These are phyloP conservation scores for Heterohyrax brucei DNA, from an alignment of 2,797 vertebrate genomes.

Conservation along the genomic window DNA sequence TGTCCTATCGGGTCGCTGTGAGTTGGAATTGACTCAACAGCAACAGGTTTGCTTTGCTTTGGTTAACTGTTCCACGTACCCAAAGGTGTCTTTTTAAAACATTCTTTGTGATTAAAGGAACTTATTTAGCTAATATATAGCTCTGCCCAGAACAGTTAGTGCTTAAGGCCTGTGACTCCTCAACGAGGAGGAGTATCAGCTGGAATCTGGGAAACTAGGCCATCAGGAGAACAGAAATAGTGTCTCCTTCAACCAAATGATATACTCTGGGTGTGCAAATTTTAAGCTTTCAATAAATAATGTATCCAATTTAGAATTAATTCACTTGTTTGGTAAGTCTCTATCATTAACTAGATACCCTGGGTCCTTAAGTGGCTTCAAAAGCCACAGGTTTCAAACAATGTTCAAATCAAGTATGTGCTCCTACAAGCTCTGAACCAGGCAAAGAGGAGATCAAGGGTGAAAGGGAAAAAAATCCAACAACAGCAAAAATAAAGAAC, in stretches of 20 bases:
- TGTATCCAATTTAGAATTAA: conserved; percentile 3
- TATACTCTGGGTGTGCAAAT: not conserved
- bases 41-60: too few species aligned
- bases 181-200: conserved; percentile 17
- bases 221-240: not conserved
- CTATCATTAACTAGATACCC: conserved; percentile 29
- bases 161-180: not conserved
- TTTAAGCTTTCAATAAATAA: conserved; percentile 42
- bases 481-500: not conserved
- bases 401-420: conserved; percentile 28
- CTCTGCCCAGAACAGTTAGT: conserved; percentile 24
- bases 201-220: not conserved
- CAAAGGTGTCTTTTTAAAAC: conserved; percentile 58
- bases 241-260: conserved; percentile 48
- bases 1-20: too few species aligned
- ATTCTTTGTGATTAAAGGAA: conserved; percentile 30
- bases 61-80: not conserved
- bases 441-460: conserved; percentile 12
- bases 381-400: conserved; percentile 42
- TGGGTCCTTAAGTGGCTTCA: conserved; percentile 37
- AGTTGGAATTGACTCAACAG: too few species aligned
- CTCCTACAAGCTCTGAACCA: not conserved
- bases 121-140: conserved; percentile 18
- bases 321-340: conserved; percentile 19
- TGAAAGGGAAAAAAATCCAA: not conserved